phyloP scores from a whole-genome alignment of 2,888 invertebrate genomes.

The Apotomis turbidana region DNA sequence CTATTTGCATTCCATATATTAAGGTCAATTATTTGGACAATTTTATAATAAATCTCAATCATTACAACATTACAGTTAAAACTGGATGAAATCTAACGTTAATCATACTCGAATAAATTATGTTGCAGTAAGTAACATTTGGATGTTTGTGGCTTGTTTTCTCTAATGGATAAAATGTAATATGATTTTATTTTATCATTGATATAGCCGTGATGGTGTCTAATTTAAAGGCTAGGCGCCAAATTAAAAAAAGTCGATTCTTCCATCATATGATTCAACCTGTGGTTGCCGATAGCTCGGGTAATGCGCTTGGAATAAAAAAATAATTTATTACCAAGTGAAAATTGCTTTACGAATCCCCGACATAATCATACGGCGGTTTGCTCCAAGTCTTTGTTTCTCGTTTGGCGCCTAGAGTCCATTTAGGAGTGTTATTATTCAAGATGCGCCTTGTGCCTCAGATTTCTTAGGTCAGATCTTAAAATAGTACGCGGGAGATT shows the following conservation, averaged over 20 bases:
- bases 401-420: constrained; percentile 10
- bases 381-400: constrained; percentile 15
- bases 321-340: constrained; percentile 52
- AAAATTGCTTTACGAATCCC: constrained; percentile 66
- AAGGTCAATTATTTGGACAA: constrained; percentile 6
- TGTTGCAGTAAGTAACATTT: too few relatives aligned
- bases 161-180: too few relatives aligned
- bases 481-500: constrained; percentile 22
- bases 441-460: constrained; percentile 10
- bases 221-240: constrained; percentile 44
- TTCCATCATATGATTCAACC: constrained; percentile 44
- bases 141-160: too few relatives aligned
- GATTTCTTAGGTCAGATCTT: constrained; percentile 17
- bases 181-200: constrained; percentile 18
- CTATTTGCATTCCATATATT: constrained; percentile 22
- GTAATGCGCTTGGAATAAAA: constrained; percentile 57
- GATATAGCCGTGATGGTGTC: constrained; percentile 14
- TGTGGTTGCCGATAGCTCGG: constrained; percentile 59
- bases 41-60: constrained; percentile 13
- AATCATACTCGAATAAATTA: too few relatives aligned
- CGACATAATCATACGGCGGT: constrained; percentile 39
- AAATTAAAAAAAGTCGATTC: constrained; percentile 43
- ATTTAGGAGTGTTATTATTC: constrained; percentile 27
- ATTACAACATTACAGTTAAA: constrained; percentile 6
- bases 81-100: neutral